A percentile compares a stretch with the other conserved stretches of the same genome.
Evolutionary conservation across 2,888 invertebrate genomes (phyloP).

Genomic region (Cantharis lateralis): DNA sequence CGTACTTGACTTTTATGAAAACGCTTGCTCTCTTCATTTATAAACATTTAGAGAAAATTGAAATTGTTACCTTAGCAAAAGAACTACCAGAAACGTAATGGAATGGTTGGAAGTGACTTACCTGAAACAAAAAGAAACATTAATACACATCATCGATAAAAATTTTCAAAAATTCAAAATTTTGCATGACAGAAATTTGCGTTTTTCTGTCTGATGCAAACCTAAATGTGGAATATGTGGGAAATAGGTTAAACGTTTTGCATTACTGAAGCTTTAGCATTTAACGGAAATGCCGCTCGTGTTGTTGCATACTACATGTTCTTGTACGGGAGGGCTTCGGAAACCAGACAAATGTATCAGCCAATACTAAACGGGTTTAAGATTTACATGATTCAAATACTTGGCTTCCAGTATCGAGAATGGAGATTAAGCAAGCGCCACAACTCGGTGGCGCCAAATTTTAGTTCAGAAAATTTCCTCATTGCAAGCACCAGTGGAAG

Average conservation of each 20-base stretch:
- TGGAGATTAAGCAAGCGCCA: neutral
- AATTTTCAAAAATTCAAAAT: neutral
- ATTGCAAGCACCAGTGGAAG: too few relatives aligned
- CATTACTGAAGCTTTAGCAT: neutral
- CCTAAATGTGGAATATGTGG: neutral
- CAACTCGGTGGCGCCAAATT: neutral
- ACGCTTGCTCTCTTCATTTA: neutral
- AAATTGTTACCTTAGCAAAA: neutral
- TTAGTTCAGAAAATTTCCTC: too few relatives aligned
- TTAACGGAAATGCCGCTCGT: neutral
- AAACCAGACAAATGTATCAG: neutral
- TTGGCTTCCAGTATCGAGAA: neutral
- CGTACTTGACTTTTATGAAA: neutral
- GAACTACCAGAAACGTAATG: neutral
- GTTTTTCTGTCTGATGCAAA: neutral
- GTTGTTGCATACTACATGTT: neutral
- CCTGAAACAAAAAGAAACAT: neutral
- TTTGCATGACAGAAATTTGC: neutral
- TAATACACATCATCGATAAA: too few relatives aligned
- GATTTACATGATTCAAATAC: neutral
- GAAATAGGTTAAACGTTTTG: neutral
- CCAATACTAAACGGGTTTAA: neutral
- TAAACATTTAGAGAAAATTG: neutral
- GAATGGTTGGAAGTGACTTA: neutral
- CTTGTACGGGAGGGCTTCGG: neutral